phyloP scores from a whole-genome alignment of 1,140 invertebrate species.

The Carposina sasakii region DNA sequence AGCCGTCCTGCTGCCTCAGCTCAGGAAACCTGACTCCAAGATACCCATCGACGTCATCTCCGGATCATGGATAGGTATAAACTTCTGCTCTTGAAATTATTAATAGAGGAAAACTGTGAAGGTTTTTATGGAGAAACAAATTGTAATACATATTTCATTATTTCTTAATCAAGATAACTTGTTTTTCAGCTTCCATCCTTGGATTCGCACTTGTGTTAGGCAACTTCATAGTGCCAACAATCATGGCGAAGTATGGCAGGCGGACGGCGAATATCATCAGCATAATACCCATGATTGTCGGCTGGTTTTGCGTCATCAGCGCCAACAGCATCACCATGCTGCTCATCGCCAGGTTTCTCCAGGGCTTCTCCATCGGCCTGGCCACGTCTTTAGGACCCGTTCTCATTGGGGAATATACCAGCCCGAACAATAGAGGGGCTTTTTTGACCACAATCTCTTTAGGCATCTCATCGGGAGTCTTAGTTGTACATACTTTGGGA shows the following conservation, averaged over 20 bases:
- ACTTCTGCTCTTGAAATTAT: not conserved
- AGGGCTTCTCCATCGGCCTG: slow-evolving; percentile 36
- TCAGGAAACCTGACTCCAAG: slow-evolving; percentile 19
- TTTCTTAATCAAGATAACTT: too few relatives aligned
- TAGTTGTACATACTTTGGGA: slow-evolving; percentile 33
- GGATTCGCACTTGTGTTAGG: slow-evolving; percentile 33
- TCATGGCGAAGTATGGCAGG: slow-evolving; percentile 39
- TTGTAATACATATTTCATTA: too few relatives aligned
- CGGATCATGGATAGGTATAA: slow-evolving; percentile 35
- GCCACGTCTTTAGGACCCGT: slow-evolving; percentile 30
- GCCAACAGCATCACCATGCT: slow-evolving; percentile 25
- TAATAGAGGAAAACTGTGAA: too few relatives aligned
- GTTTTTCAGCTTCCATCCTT: slow-evolving; percentile 36
- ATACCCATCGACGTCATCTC: slow-evolving; percentile 30
- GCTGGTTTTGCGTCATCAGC: slow-evolving; percentile 30
- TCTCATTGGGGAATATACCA: slow-evolving; percentile 39
- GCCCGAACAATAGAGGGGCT: slow-evolving; percentile 34
- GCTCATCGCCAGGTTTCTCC: slow-evolving; percentile 30
- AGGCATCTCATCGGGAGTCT: slow-evolving; percentile 28
- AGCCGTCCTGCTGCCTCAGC: slow-evolving; percentile 30
- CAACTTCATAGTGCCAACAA: slow-evolving; percentile 28
- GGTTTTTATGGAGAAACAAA: too few relatives aligned
- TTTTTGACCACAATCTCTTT: slow-evolving; percentile 36
- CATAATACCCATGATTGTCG: slow-evolving; percentile 23
- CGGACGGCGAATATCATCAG: slow-evolving; percentile 29